A percentile compares a stretch with the other conserved stretches of the same genome.
These are phyloP conservation scores for Polydrusus pterygomalis DNA, from an alignment of 2,888 invertebrate genomes.

Conservation along the genomic window DNA sequence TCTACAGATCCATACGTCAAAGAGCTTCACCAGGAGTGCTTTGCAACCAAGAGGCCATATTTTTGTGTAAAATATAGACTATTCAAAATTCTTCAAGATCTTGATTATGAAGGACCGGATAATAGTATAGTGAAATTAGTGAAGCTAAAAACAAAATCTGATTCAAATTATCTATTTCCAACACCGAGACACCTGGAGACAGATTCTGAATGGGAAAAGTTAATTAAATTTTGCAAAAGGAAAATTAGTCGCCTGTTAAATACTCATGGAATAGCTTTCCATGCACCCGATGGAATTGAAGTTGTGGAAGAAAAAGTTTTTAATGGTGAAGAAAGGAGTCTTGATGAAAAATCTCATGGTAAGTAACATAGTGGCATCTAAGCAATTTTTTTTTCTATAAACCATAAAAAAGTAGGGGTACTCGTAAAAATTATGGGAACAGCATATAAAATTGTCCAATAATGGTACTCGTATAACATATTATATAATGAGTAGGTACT, in stretches of 20 bases:
- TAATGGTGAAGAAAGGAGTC: constrained; percentile 1
- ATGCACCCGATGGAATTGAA: constrained; percentile 64
- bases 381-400: no score
- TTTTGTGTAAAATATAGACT: constrained; percentile 65
- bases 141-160: constrained; percentile 55
- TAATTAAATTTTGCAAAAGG: constrained; percentile 65
- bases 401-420: no score
- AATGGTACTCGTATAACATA: no score
- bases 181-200: constrained; percentile 52
- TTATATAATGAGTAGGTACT: no score
- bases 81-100: constrained; percentile 63
- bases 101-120: constrained; percentile 49
- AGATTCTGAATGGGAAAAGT: constrained; percentile 64
- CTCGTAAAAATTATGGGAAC: no score
- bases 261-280: constrained; percentile 63
- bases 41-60: constrained; percentile 58
- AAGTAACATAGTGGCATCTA: no score
- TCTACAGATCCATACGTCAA: constrained; percentile 63
- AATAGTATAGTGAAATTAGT: constrained; percentile 62
- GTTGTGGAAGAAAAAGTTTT: constrained; percentile 53
- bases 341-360: constrained; percentile 43
- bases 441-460: no score
- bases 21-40: constrained; percentile 63
- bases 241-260: constrained; percentile 62
- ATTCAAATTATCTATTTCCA: constrained; percentile 40